Evolutionary conservation across 2,113 vertebrate genomes (phyloP).

Genomic region (human (Homo sapiens)): GRCh38 chr4:150362001-150362500

Average conservation of each 20-base stretch:
- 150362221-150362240: neutral
- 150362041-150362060: too few relatives aligned
- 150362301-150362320: slow-evolving; percentile 10
- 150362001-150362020: too few relatives aligned
- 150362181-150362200: neutral
- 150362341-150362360: neutral
- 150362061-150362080: too few relatives aligned
- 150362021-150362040: too few relatives aligned
- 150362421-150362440: neutral
- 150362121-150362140: neutral
- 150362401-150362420: neutral
- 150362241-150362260: neutral
- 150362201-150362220: neutral
- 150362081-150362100: neutral
- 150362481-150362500: neutral
- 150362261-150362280: neutral
- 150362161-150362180: neutral
- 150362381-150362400: slow-evolving; percentile 2
- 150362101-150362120: neutral
- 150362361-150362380: slow-evolving; percentile 5
- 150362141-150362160: neutral
- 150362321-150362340: neutral
- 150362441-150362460: neutral
- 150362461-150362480: neutral
- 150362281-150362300: neutral